These are phyloP conservation scores for Muntiacus reevesi DNA, from an alignment of 2,113 vertebrate species.

Conservation along the genomic window DNA sequence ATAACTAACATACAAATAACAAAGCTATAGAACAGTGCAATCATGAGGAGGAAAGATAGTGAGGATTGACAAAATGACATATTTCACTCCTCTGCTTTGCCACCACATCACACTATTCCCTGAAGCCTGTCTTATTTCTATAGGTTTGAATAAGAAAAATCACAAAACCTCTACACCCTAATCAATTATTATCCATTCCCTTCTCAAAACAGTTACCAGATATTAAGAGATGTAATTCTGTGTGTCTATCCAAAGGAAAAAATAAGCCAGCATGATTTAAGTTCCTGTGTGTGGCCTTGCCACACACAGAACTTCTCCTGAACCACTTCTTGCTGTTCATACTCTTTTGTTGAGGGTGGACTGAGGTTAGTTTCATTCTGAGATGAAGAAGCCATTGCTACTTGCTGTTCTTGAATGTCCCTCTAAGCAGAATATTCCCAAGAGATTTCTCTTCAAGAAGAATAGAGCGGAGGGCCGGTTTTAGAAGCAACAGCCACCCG, in stretches of 20 bases:
- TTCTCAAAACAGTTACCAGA: neutral
- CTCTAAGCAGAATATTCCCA: neutral
- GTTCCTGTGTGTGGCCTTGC: neutral
- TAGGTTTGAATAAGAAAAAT: neutral
- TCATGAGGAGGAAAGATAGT: neutral
- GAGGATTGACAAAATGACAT: neutral
- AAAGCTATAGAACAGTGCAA: neutral
- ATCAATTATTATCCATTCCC: neutral
- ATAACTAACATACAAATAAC: neutral
- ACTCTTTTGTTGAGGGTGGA: neutral
- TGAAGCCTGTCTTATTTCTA: neutral
- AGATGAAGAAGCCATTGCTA: neutral
- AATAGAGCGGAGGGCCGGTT: neutral
- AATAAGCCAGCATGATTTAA: neutral
- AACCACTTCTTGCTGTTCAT: neutral
- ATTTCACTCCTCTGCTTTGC: neutral
- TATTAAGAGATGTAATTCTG: neutral
- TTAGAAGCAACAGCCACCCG: conserved; percentile 23
- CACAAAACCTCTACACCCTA: neutral
- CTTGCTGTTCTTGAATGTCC: conserved; percentile 10
- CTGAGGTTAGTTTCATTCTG: neutral
- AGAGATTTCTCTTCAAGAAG: conserved; percentile 50
- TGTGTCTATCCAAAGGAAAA: neutral
- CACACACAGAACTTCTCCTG: neutral
- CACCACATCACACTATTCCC: neutral